A percentile compares a stretch with the other conserved stretches of the same genome.
These are phyloP conservation scores for Epinephelus lanceolatus DNA, from an alignment of 2,113 vertebrate species.

Conservation along the genomic window DNA sequence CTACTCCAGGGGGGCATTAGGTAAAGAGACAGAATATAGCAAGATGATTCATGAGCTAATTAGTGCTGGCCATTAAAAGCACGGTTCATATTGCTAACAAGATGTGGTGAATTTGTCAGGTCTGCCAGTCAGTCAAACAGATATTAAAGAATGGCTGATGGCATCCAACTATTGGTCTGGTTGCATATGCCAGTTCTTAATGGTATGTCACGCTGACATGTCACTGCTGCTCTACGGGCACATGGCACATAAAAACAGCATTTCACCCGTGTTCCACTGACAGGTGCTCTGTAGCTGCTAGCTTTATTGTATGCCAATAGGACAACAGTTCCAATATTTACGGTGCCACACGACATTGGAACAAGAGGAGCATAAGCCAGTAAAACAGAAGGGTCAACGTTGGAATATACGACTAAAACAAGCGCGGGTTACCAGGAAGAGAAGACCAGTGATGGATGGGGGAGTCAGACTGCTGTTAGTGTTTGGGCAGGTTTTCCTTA, in stretches of 20 bases:
- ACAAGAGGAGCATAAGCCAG: too few relatives aligned
- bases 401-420: not conserved
- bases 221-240: not conserved
- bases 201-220: not conserved
- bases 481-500: too few relatives aligned
- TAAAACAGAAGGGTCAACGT: not conserved
- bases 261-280: not conserved
- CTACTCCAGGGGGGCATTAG: slow-evolving; percentile 5
- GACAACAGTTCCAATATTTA: too few relatives aligned
- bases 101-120: not conserved
- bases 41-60: slow-evolving; percentile 48
- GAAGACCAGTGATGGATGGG: too few relatives aligned
- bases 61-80: slow-evolving; percentile 23
- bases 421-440: too few relatives aligned
- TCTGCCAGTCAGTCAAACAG: not conserved
- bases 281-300: too few relatives aligned
- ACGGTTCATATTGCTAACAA: slow-evolving; percentile 8
- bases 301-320: not conserved
- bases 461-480: too few relatives aligned
- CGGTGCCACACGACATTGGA: not conserved
- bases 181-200: not conserved
- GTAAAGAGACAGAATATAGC: slow-evolving; percentile 20
- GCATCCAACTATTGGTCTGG: not conserved
- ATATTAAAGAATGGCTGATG: not conserved
- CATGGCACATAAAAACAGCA: not conserved